A percentile compares a stretch with the other conserved stretches of the same genome.
These are phyloP conservation scores for Ametastegia equiseti DNA, from an alignment of 2,888 invertebrate genomes.

Conservation along the genomic window DNA sequence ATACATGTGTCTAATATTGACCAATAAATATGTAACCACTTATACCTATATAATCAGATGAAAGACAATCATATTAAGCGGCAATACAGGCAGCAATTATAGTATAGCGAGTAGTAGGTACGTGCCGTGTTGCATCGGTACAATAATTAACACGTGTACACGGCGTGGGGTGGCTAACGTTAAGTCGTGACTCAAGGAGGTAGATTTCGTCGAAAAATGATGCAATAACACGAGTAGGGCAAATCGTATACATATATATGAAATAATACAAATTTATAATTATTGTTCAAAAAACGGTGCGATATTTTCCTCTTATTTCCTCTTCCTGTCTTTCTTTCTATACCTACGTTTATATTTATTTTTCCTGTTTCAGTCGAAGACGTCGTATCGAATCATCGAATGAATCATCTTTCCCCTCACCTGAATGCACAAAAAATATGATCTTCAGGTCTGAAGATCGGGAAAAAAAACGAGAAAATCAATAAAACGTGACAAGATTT, in stretches of 20 bases:
- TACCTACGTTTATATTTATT: too few species aligned
- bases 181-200: too few species aligned
- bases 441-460: background rate
- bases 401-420: too few species aligned
- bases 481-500: background rate
- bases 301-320: too few species aligned
- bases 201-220: too few species aligned
- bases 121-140: background rate
- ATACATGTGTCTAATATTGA: background rate
- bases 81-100: too few species aligned
- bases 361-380: background rate
- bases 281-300: too few species aligned
- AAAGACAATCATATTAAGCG: background rate
- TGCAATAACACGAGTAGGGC: too few species aligned
- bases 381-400: background rate
- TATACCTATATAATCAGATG: slow-evolving; percentile 5
- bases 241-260: too few species aligned
- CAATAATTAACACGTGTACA: slow-evolving; percentile 14
- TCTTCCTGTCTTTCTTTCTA: too few species aligned
- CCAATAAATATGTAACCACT: background rate
- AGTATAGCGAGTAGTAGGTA: background rate
- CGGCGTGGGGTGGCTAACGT: background rate
- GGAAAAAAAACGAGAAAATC: too few species aligned
- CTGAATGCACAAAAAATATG: background rate
- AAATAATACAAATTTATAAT: too few species aligned